A percentile compares a stretch with the other conserved stretches of the same genome.
Evolutionary conservation across 2,113 vertebrate species (phyloP).

Genomic region (Tinamus guttatus): DNA sequence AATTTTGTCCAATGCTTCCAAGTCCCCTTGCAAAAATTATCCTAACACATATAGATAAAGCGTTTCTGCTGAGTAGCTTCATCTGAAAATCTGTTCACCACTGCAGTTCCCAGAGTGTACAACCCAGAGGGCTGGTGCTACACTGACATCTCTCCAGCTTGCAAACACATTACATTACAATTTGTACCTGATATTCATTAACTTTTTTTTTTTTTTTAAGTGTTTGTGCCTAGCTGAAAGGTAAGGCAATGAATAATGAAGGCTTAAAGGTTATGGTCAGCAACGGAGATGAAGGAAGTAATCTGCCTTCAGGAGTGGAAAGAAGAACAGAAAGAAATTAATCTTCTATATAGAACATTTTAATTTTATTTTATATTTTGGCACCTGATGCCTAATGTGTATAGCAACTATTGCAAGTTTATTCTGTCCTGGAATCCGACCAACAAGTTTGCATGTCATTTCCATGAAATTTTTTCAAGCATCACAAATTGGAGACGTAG

Average conservation of each 20-base stretch:
- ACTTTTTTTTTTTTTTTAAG: neutral
- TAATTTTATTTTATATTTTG: too few relatives aligned
- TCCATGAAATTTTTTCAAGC: too few relatives aligned
- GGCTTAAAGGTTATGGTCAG: neutral
- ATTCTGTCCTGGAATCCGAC: too few relatives aligned
- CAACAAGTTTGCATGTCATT: too few relatives aligned
- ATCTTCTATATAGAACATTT: too few relatives aligned
- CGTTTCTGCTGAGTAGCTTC: neutral
- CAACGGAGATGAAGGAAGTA: too few relatives aligned
- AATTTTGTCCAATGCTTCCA: neutral
- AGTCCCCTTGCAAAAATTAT: neutral
- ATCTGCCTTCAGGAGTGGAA: too few relatives aligned
- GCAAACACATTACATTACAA: neutral
- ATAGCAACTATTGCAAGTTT: too few relatives aligned
- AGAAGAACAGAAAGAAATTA: too few relatives aligned
- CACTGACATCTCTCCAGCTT: neutral
- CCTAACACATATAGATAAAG: rapidly evolving
- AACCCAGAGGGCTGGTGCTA: rapidly evolving
- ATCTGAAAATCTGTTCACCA: neutral
- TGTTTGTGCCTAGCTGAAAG: neutral
- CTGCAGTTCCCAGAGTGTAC: neutral
- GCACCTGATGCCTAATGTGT: too few relatives aligned
- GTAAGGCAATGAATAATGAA: neutral
- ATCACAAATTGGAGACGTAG: too few relatives aligned
- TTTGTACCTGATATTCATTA: rapidly evolving